phyloP scores from a whole-genome alignment of 2,113 vertebrate genomes.

The Antidorcas marsupialis region DNA sequence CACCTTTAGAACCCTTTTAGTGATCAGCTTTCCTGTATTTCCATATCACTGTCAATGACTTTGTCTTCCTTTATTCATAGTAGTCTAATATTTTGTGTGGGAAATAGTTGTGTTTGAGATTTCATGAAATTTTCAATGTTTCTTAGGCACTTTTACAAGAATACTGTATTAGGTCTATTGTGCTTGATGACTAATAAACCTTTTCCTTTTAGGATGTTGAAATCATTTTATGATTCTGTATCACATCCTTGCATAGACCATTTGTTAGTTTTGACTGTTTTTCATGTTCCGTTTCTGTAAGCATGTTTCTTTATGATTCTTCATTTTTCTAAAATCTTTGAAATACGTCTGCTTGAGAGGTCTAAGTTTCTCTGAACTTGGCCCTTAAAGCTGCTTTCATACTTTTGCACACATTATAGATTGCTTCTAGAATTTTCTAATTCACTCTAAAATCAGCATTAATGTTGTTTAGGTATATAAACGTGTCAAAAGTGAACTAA shows the following conservation, averaged over 20 bases:
- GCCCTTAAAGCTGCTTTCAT: slow-evolving; percentile 66
- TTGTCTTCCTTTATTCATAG: slow-evolving; percentile 26
- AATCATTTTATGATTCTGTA: slow-evolving; percentile 69
- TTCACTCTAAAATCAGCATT: slow-evolving; percentile 63
- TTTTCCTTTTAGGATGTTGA: slow-evolving; percentile 68
- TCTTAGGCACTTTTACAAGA: slow-evolving; percentile 47
- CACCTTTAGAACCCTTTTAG: background rate
- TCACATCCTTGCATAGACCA: slow-evolving; percentile 55
- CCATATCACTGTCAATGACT: background rate
- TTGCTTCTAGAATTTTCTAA: slow-evolving; percentile 63
- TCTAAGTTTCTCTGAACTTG: slow-evolving; percentile 71
- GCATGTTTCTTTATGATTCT: slow-evolving; percentile 72
- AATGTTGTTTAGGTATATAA: slow-evolving; percentile 12
- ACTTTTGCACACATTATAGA: slow-evolving; percentile 66
- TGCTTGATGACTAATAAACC: slow-evolving; percentile 51
- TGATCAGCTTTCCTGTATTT: background rate
- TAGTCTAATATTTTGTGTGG: background rate
- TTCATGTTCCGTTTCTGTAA: slow-evolving; percentile 73
- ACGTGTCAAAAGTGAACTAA: slow-evolving; percentile 26
- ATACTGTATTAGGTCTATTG: slow-evolving; percentile 55
- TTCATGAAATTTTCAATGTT: slow-evolving; percentile 31
- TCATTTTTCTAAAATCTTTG: slow-evolving; percentile 76
- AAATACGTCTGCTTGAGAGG: slow-evolving; percentile 74
- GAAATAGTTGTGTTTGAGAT: slow-evolving; percentile 24
- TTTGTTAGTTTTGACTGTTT: slow-evolving; percentile 73